Evolutionary conservation across 2,888 invertebrate genomes (phyloP).

Genomic region (Hemaris fuciformis): DNA sequence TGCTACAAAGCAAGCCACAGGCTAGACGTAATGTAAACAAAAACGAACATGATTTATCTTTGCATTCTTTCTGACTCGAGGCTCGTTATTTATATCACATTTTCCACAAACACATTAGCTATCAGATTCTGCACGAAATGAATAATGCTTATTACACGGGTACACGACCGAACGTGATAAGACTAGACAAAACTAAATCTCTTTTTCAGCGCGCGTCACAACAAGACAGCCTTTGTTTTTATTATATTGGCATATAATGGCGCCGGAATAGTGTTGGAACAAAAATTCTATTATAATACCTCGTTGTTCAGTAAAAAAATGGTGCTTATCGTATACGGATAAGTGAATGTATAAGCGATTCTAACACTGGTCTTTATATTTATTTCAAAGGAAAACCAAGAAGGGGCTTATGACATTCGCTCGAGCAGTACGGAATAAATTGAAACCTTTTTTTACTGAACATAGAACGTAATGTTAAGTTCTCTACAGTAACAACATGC

Average conservation of each 20-base stretch:
- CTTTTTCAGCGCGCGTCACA: neutral
- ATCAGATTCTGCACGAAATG: neutral
- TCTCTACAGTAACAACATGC: no score
- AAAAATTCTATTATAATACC: neutral
- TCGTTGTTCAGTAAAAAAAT: neutral
- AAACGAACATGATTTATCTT: neutral
- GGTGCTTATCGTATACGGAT: neutral
- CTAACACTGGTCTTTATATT: no score
- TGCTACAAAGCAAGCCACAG: neutral
- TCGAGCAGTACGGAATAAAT: no score
- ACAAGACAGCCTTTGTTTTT: neutral
- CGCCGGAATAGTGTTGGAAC: neutral
- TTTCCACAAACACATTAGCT: neutral
- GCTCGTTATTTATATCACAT: neutral
- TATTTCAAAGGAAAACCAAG: no score
- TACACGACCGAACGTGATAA: neutral
- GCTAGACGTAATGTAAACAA: constrained; percentile 3
- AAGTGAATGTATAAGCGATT: neutral
- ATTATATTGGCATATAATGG: neutral
- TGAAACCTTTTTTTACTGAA: no score
- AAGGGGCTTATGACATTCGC: no score
- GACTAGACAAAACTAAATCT: neutral
- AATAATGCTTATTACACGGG: neutral
- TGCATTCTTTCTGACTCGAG: neutral
- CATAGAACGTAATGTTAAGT: no score